Conservation (phyloP, 37 sponge, comb jelly and placozoan genomes). For the Corticium candelabrum region DNA sequence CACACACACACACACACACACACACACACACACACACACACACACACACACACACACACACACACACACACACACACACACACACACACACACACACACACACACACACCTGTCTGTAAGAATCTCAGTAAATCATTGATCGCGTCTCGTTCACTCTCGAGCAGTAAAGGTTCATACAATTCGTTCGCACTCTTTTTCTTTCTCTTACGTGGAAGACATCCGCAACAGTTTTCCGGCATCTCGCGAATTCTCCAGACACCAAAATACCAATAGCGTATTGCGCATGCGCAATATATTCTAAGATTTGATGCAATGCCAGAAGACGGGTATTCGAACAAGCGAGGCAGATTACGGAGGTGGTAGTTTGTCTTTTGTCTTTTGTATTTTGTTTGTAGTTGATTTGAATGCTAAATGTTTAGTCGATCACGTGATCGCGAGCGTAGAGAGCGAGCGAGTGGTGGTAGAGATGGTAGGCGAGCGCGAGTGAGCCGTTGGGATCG, state of each 20-base stretch:
- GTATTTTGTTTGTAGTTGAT: too few relatives aligned
- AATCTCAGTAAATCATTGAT: slow-evolving; percentile 41
- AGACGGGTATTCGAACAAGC: background rate
- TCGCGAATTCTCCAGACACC: too few relatives aligned
- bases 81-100: too few relatives aligned
- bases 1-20: too few relatives aligned
- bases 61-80: too few relatives aligned
- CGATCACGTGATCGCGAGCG: background rate
- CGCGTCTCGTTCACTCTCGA: slow-evolving; percentile 53
- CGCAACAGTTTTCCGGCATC: background rate
- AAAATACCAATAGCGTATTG: too few relatives aligned
- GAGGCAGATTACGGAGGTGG: background rate
- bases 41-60: too few relatives aligned
- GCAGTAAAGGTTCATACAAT: slow-evolving; percentile 47
- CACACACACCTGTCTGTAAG: slow-evolving; percentile 45
- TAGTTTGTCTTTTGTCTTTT: too few relatives aligned
- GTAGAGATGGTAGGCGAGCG: too few relatives aligned
- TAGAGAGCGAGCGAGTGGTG: background rate
- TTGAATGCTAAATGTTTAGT: background rate
- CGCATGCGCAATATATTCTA: background rate
- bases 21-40: too few relatives aligned
- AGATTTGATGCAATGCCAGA: background rate
- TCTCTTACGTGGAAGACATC: background rate
- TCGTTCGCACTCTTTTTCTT: background rate
- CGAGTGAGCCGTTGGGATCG: too few relatives aligned